Evolutionary conservation across 2,888 invertebrate genomes (phyloP).

Genomic region (Escarpia spicata): DNA sequence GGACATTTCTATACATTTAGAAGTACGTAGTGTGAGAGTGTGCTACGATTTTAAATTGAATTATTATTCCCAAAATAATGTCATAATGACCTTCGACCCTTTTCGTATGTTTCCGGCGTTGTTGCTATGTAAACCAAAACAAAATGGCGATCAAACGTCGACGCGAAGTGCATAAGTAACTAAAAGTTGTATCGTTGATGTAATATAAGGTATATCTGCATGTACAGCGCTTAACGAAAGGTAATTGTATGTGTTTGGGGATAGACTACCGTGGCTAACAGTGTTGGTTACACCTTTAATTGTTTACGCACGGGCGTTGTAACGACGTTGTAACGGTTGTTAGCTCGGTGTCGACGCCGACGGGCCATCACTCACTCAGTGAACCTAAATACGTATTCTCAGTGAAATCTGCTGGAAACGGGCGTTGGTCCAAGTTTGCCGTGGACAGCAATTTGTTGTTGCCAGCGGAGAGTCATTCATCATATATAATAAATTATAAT

Average conservation of each 20-base stretch:
- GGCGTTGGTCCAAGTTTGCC: not conserved
- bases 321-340: too few relatives aligned
- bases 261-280: not conserved
- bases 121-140: slow-evolving; percentile 10
- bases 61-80: not conserved
- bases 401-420: not conserved
- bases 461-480: not conserved
- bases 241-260: not conserved
- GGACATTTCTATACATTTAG: not conserved
- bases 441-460: not conserved
- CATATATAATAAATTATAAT: not conserved
- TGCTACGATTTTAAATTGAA: not conserved
- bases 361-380: too few relatives aligned
- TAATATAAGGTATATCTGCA: not conserved
- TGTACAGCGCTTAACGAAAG: not conserved
- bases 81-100: not conserved
- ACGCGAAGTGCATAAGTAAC: not conserved
- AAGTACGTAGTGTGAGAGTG: not conserved
- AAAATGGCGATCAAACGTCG: not conserved
- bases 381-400: not conserved
- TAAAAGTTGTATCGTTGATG: slow-evolving; percentile 1
- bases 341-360: not conserved
- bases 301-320: not conserved
- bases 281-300: not conserved
- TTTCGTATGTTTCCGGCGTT: not conserved